A percentile compares a stretch with the other conserved stretches of the same genome.
phyloP scores from a whole-genome alignment of 2,113 vertebrate species.

The Dipodomys merriami region DNA sequence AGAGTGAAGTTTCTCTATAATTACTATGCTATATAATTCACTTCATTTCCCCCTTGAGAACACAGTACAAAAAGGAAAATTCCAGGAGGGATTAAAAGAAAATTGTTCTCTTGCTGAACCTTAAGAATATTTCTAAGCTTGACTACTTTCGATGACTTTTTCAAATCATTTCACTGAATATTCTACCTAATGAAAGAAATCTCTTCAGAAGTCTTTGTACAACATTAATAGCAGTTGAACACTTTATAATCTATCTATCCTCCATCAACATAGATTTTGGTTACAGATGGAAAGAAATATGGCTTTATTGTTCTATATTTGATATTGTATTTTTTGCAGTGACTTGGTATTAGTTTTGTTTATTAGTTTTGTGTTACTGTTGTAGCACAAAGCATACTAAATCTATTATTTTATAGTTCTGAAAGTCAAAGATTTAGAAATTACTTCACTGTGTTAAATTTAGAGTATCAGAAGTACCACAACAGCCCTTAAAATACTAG shows the following conservation, averaged over 20 bases:
- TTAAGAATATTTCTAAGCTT: slow-evolving; percentile 37
- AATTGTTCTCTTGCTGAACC: slow-evolving; percentile 49
- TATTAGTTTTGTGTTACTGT: neutral
- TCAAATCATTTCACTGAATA: slow-evolving; percentile 56
- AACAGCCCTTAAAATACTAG: neutral
- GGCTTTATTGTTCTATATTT: neutral
- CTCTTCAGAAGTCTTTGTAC: neutral
- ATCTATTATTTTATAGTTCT: neutral
- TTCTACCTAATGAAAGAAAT: slow-evolving; percentile 23
- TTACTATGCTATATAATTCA: slow-evolving; percentile 51
- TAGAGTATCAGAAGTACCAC: neutral
- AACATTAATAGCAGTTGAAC: neutral
- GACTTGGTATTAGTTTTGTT: neutral
- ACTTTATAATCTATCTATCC: slow-evolving; percentile 14
- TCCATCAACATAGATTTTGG: neutral
- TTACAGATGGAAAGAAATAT: neutral
- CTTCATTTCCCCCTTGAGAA: slow-evolving; percentile 29
- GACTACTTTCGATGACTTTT: slow-evolving; percentile 41
- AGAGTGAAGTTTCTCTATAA: slow-evolving; percentile 54
- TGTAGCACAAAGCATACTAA: neutral
- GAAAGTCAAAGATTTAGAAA: neutral
- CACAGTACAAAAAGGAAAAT: slow-evolving; percentile 34
- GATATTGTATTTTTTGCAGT: neutral
- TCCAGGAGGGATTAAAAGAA: slow-evolving; percentile 47
- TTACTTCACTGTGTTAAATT: neutral